Evolutionary conservation across 2,888 invertebrate species (phyloP), one percentile per base, ranked within the genome.

Genomic region (Hypsopygia costalis): DNA sequence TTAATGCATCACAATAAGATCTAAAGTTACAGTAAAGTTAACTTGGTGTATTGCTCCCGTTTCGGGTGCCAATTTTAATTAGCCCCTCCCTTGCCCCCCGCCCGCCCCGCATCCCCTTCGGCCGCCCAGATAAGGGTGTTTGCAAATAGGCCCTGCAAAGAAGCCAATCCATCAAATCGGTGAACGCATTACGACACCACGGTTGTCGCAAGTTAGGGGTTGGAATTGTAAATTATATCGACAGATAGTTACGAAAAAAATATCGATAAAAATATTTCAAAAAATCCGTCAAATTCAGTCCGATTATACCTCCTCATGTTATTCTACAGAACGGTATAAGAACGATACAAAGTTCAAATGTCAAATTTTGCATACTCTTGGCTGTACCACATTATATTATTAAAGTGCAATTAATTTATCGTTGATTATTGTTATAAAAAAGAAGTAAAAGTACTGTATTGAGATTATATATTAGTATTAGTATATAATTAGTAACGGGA

Each of bases 81-180:
- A 87, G 86, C 78, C 72, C 63, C 58, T 58, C 58, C 36, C 52
- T 47, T 49, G 16, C 48, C 59, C 55, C 46, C 47, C 51, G 46
- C 56, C 48, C 41, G 58, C 62, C 63, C 58, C 46, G 47, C 43
- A 43, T 57, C 40, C 60, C 63, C 62, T 62, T 58, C 50, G 49
- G 43, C 44, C 58, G 57, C 58, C 64, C 72, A 69, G 81, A 81
- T 80, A 81, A 82, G 87, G 87, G 88, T 85, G 85, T 86, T 87
- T 87, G 86, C 86, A 86, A 86, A 87, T 86, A 87, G 80, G 82
- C 85, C 69, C 70, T 69, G 80, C 78, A 80, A 85, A 86, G 87
- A 86, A 88, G 87, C 87, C 87, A 88, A 88, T 88, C 87, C 87
- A 88, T 88, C 88, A 88, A 88, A 87, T 82, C 70, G 81, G 68